Evolutionary conservation across 2,888 invertebrate species (phyloP).

Genomic region (Agrypnus murinus): DNA sequence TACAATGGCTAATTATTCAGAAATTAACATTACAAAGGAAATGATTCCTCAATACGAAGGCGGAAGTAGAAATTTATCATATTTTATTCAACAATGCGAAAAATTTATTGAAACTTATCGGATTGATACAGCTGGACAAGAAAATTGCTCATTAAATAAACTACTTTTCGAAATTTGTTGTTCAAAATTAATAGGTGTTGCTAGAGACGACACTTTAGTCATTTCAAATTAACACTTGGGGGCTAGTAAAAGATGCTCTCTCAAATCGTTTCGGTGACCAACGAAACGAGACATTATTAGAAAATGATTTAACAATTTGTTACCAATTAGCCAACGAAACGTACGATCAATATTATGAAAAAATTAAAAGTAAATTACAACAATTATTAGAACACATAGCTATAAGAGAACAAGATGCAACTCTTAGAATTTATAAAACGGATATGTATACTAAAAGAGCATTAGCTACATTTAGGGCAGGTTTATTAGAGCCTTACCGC

Average conservation of each 20-base stretch:
- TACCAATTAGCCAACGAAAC: conserved; percentile 46
- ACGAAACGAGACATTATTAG: conserved; percentile 48
- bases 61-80: conserved; percentile 1
- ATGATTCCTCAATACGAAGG: conserved; percentile 30
- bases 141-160: background rate
- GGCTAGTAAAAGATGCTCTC: conserved; percentile 41
- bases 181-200: conserved; percentile 46
- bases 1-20: conserved; percentile 12
- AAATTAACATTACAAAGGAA: conserved; percentile 29
- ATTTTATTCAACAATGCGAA: conserved; percentile 33
- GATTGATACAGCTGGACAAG: conserved; percentile 1
- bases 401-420: conserved; percentile 25
- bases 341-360: conserved; percentile 51
- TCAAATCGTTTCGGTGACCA: too few relatives aligned
- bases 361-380: conserved; percentile 54
- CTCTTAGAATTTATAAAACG: conserved; percentile 35
- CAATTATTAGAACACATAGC: conserved; percentile 50
- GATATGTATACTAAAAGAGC: conserved; percentile 35
- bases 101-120: conserved; percentile 23
- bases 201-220: conserved; percentile 10
- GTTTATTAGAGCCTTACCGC: conserved; percentile 38
- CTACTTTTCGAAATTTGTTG: background rate
- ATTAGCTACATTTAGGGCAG: conserved; percentile 37
- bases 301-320: conserved; percentile 49
- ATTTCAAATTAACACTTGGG: too few relatives aligned